Conservation (phyloP, 2,888 invertebrate species). For the Noctua janthina region DNA sequence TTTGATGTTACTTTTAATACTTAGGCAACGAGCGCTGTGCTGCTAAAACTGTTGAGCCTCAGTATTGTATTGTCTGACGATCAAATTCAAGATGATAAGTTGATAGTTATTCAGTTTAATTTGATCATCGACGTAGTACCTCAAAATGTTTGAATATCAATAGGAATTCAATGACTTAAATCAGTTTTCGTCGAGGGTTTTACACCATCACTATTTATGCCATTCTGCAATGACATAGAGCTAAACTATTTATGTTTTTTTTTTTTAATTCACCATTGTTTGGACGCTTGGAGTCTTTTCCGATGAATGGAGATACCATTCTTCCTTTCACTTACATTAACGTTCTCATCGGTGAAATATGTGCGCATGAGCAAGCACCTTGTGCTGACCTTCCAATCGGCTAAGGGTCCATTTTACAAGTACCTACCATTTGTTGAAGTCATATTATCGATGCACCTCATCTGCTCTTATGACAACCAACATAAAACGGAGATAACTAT, state of each 20-base stretch:
- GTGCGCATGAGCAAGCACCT: constrained; percentile 4
- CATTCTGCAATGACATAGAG: background rate
- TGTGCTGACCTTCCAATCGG: constrained; percentile 2
- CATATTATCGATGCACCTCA: constrained; percentile 26
- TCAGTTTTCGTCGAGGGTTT: background rate
- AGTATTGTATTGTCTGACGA: background rate
- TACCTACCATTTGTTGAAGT: constrained; percentile 43
- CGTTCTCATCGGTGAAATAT: constrained; percentile 9
- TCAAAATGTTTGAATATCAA: background rate
- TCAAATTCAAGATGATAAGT: background rate
- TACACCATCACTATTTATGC: background rate
- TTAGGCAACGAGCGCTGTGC: background rate
- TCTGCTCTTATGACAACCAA: constrained; percentile 44
- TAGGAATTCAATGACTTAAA: background rate
- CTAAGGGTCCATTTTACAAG: background rate
- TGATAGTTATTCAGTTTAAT: background rate
- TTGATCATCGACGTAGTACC: background rate
- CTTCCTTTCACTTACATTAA: background rate
- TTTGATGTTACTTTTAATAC: background rate
- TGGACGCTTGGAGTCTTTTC: background rate
- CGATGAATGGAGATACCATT: background rate
- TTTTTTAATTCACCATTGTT: background rate
- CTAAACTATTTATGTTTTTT: background rate
- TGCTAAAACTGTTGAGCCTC: background rate
- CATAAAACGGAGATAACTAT: constrained; percentile 41